A percentile compares a stretch with the other conserved stretches of the same genome.
These are phyloP conservation scores for Caranx ignobilis DNA, from an alignment of 2,113 vertebrate genomes.

Conservation along the genomic window DNA sequence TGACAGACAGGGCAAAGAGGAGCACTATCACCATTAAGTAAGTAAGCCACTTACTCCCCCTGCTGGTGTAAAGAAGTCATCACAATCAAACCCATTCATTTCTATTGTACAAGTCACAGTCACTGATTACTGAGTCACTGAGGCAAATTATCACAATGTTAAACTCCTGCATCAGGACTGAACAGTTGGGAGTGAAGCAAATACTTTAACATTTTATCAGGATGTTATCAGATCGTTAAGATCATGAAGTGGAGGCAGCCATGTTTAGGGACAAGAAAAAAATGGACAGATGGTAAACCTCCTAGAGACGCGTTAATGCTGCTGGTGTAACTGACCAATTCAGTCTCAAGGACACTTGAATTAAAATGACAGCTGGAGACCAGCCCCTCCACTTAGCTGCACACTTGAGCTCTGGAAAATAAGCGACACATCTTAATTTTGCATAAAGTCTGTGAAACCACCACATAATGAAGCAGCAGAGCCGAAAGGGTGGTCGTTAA, in stretches of 20 bases:
- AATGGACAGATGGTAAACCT: no score
- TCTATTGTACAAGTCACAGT: neutral
- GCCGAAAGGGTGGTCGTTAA: neutral
- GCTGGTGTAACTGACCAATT: neutral
- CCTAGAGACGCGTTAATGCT: no score
- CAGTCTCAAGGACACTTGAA: neutral
- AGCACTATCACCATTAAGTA: neutral
- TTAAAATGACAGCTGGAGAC: neutral
- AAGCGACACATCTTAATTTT: neutral
- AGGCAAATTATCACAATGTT: conserved; percentile 3
- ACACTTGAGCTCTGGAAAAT: neutral
- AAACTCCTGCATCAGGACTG: neutral
- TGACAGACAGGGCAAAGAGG: neutral
- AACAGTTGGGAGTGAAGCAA: neutral
- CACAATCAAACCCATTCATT: neutral
- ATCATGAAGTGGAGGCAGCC: no score
- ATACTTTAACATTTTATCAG: no score
- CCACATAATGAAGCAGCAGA: neutral
- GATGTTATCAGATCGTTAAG: no score
- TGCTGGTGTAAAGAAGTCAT: conserved; percentile 27
- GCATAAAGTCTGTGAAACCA: neutral
- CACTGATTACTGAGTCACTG: neutral
- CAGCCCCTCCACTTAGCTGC: neutral
- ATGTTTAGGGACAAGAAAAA: no score
- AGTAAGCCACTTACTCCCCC: conserved; percentile 26